phyloP scores from a whole-genome alignment of 2,113 vertebrate species.

The Anas platyrhynchos region DNA sequence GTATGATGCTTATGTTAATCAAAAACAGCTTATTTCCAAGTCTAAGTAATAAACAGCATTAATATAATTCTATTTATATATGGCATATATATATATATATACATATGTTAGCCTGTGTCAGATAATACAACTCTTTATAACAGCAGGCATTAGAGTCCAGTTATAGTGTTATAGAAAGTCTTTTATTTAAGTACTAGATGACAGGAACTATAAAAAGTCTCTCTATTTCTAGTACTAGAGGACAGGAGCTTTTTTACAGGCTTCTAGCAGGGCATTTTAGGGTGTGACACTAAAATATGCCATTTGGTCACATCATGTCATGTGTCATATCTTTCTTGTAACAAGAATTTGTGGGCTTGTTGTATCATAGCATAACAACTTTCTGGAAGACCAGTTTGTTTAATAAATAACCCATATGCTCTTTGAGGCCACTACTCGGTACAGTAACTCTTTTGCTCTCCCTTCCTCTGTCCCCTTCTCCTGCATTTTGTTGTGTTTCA shows the following conservation, averaged over 20 bases:
- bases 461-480: not conserved
- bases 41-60: not conserved
- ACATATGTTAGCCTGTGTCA: not conserved
- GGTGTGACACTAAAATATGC: not conserved
- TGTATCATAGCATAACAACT: not conserved
- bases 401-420: not conserved
- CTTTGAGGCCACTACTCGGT: not conserved
- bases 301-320: not conserved
- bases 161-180: not conserved
- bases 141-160: not conserved
- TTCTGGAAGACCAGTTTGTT: not conserved
- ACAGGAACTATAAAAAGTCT: not conserved
- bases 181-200: not conserved
- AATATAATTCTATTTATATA: not conserved
- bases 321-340: not conserved
- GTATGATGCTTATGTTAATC: not conserved
- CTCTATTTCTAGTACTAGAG: not conserved
- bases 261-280: not conserved
- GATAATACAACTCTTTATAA: not conserved
- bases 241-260: not conserved
- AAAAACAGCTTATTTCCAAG: not conserved
- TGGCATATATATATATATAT: not conserved
- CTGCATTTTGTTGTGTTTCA: not conserved
- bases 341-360: not conserved
- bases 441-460: not conserved